These are phyloP conservation scores for Sminthurinus aureus DNA, from an alignment of 2,888 invertebrate genomes.

Conservation along the genomic window DNA sequence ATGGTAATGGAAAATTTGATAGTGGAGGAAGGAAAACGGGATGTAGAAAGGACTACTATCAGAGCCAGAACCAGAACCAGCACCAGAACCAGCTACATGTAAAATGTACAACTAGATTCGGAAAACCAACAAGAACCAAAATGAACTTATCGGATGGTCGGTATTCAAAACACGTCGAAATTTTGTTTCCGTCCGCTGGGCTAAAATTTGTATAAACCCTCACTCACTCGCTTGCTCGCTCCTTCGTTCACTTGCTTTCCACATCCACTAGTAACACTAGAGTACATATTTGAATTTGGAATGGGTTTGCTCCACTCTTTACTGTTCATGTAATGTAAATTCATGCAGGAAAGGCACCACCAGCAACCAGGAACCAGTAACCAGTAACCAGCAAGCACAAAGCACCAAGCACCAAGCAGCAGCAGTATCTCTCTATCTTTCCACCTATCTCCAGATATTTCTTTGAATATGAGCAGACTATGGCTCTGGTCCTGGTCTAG, in stretches of 20 bases:
- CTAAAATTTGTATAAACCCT: not conserved
- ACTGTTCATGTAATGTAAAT: too few species aligned
- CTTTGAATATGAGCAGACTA: constrained; percentile 2
- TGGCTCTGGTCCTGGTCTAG: not conserved
- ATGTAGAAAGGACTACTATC: not conserved
- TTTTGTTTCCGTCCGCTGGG: not conserved
- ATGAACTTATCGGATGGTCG: not conserved
- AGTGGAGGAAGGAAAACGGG: not conserved
- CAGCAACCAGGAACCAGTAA: too few species aligned
- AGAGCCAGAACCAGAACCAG: not conserved
- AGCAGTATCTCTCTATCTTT: not conserved
- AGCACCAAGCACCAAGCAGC: too few species aligned
- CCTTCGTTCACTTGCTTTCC: not conserved
- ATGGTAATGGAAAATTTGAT: not conserved
- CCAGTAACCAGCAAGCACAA: too few species aligned
- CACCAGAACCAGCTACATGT: not conserved
- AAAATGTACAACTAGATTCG: too few species aligned
- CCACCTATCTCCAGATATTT: not conserved
- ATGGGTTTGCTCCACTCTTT: too few species aligned
- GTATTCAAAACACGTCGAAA: not conserved
- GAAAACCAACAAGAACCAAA: too few species aligned
- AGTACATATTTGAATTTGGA: too few species aligned
- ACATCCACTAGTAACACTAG: not conserved
- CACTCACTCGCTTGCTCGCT: not conserved
- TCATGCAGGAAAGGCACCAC: too few species aligned